phyloP scores from a whole-genome alignment of 2,797 vertebrate genomes.

The Phaenicophaeus curvirostris region DNA sequence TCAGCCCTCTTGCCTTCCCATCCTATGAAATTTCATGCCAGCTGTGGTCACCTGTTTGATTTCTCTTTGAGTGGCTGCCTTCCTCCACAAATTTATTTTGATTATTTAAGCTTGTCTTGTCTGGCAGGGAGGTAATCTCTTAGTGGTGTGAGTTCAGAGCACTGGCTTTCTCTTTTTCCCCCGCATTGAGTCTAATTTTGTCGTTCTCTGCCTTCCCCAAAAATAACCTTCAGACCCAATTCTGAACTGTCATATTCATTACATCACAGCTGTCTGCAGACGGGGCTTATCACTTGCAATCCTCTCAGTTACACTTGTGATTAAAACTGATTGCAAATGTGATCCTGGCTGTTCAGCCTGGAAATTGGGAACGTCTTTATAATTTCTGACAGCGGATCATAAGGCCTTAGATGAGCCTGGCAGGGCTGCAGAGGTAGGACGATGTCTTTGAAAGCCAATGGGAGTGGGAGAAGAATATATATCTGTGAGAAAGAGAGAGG shows the following conservation, averaged over 20 bases:
- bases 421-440: background rate
- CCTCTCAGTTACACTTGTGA: constrained; percentile 62
- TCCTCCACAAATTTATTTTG: constrained; percentile 76
- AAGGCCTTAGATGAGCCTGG: constrained; percentile 12
- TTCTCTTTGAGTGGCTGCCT: constrained; percentile 57
- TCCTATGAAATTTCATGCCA: constrained; percentile 50
- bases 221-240: constrained; percentile 52
- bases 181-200: constrained; percentile 54
- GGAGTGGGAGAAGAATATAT: background rate
- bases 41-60: constrained; percentile 75
- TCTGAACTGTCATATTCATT: constrained; percentile 68
- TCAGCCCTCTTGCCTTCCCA: constrained; percentile 20
- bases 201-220: constrained; percentile 46
- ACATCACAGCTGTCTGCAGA: constrained; percentile 58
- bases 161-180: background rate
- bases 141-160: background rate
- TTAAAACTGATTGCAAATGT: constrained; percentile 71
- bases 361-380: constrained; percentile 52
- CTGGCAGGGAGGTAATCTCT: constrained; percentile 23
- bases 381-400: constrained; percentile 59
- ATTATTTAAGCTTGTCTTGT: constrained; percentile 70
- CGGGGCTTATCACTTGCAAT: constrained; percentile 31
- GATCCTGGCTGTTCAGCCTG: constrained; percentile 47
- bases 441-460: background rate
- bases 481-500: background rate